Base-by-base conservation (phyloP, 2,113 vertebrate species). In the Nicator chloris region DNA sequence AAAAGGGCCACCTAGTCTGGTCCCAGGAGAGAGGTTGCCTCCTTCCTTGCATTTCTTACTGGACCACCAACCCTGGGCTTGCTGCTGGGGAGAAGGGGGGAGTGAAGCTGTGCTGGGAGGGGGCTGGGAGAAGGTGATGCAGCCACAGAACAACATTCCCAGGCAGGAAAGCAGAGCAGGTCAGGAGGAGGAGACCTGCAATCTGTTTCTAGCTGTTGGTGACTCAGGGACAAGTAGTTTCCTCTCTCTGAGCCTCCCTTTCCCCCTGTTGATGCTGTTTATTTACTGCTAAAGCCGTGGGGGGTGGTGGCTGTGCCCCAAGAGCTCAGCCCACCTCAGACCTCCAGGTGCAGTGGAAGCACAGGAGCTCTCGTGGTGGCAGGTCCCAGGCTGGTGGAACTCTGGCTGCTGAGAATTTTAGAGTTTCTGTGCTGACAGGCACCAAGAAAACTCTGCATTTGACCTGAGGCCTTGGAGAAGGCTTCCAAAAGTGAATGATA, bases 1-100 rank as follows among this genome's bases (percentile, higher is more conserved):
- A 77, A 59, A 78, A 90, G 39, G 90, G 93, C 95, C 94, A 95
- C 96, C 90, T 96, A 96, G 56, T 80, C 60, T 94, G 92, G 82
- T 93, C 95, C 82, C 95, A 86, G 47, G 90, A 77, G 96, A 93
- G 47, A 51, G 16, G 40, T 56, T 95, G 82, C 88, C 82, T 95
- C 90, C 76, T 75, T 90, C 88, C 31, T 88, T 90, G 80, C 65
- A 42, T 83, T 92, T 95, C 60, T 81, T 49, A 40, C 37, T 47
- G 42, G 93, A 96, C 94, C 95, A 95, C 94, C 94, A 96, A 86
- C 79, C 49, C 90, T 50, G 71, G 90, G 31, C 60, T 96, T 69
- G 76, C 44, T 64, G 40, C 20, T 82, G 60, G 35, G 70, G 37
- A 81, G 73, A 56, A 63, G 54, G 19, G 11, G 22, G 26, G 28